Evolutionary conservation across 1,140 invertebrate species (phyloP).

Genomic region (Araneus ventricosus): DNA sequence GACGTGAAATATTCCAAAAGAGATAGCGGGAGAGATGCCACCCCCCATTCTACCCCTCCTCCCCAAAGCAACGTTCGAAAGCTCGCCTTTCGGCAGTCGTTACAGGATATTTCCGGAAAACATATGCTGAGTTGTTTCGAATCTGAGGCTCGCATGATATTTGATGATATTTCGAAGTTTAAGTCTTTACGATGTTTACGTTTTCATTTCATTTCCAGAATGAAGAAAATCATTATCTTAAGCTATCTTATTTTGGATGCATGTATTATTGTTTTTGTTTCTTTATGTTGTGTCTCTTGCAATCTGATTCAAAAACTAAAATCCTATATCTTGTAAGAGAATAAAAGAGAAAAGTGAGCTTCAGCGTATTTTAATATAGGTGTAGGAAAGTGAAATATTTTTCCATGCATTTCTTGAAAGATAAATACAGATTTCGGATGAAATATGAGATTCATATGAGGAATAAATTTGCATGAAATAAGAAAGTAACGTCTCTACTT

Average conservation of each 20-base stretch:
- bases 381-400: no score
- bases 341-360: no score
- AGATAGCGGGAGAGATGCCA: not conserved
- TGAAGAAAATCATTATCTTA: not conserved
- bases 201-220: constrained; percentile 2
- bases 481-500: no score
- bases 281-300: not conserved
- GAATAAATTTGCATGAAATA: no score
- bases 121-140: constrained; percentile 27
- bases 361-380: no score
- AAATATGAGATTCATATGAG: no score
- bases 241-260: not conserved
- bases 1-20: constrained; percentile 49
- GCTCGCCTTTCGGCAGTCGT: not conserved
- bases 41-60: not conserved
- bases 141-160: not conserved
- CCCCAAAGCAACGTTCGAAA: not conserved
- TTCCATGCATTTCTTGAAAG: no score
- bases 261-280: not conserved
- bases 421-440: no score
- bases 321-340: not conserved
- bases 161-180: not conserved
- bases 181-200: constrained; percentile 31
- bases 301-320: not conserved
- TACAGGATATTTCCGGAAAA: not conserved